Evolutionary conservation across 1,140 invertebrate genomes (phyloP).

Genomic region (Listronotus oregonensis): DNA sequence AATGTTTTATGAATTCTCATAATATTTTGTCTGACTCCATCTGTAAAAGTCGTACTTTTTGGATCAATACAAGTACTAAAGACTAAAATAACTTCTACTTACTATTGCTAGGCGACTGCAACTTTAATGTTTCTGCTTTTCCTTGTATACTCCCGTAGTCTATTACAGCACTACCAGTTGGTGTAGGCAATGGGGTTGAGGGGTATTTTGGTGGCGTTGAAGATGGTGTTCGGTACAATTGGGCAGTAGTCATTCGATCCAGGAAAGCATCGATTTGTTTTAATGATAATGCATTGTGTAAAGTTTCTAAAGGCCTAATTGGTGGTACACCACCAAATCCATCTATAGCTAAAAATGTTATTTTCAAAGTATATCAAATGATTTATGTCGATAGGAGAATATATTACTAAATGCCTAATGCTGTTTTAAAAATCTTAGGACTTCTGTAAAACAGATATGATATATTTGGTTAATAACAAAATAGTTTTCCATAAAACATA

Average conservation of each 20-base stretch:
- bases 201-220: constrained; percentile 71
- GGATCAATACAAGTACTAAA: no score
- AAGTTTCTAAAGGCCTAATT: constrained; percentile 90
- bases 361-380: no score
- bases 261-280: constrained; percentile 88
- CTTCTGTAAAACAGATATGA: no score
- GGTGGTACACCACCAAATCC: constrained; percentile 89
- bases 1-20: no score
- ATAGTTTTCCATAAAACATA: no score
- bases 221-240: constrained; percentile 70
- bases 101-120: constrained; percentile 58
- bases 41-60: no score
- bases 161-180: constrained; percentile 37
- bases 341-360: constrained; percentile 71
- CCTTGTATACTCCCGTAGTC: constrained; percentile 20
- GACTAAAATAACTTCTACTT: constrained; percentile 44
- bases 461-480: no score
- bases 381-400: no score
- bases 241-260: constrained; percentile 76
- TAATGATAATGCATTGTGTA: constrained; percentile 93
- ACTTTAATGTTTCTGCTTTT: constrained; percentile 45
- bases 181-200: constrained; percentile 61
- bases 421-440: no score
- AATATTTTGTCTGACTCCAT: no score
- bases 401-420: no score